phyloP scores from a whole-genome alignment of 37 sponge, comb jelly and placozoan species.

The Theonella swinhoei region DNA sequence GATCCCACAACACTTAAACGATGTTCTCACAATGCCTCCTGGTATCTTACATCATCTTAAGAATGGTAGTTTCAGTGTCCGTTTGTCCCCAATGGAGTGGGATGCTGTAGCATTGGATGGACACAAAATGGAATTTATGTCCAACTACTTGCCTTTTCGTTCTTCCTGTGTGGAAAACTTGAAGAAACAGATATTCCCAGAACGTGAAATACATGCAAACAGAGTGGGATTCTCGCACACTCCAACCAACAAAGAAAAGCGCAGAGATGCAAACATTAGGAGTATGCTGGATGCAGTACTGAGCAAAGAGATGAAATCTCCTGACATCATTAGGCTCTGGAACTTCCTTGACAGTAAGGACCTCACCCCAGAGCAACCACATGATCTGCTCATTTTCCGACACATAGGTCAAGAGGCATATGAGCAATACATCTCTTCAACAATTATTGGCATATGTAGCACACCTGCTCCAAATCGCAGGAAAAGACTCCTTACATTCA shows the following conservation, averaged over 20 bases:
- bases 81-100: constrained; percentile 4
- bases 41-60: neutral
- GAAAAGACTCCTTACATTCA: neutral
- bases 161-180: neutral
- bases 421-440: neutral
- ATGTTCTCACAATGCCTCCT: constrained; percentile 2
- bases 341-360: neutral
- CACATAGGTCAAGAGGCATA: neutral
- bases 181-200: constrained; percentile 3
- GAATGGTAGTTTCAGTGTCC: constrained; percentile 7
- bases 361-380: neutral
- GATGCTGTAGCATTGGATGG: constrained; percentile 32
- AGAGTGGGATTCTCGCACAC: no score
- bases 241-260: constrained; percentile 3
- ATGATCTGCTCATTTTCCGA: neutral
- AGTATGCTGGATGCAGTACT: neutral
- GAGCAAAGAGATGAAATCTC: no score
- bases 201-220: neutral
- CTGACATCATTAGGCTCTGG: neutral
- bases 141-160: neutral
- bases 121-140: constrained; percentile 15
- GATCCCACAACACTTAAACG: constrained; percentile 9
- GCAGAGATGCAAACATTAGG: neutral
- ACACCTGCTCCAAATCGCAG: neutral
- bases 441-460: neutral